Base-by-base conservation (phyloP, 2,113 vertebrate species). In the Centropus unirufus region DNA sequence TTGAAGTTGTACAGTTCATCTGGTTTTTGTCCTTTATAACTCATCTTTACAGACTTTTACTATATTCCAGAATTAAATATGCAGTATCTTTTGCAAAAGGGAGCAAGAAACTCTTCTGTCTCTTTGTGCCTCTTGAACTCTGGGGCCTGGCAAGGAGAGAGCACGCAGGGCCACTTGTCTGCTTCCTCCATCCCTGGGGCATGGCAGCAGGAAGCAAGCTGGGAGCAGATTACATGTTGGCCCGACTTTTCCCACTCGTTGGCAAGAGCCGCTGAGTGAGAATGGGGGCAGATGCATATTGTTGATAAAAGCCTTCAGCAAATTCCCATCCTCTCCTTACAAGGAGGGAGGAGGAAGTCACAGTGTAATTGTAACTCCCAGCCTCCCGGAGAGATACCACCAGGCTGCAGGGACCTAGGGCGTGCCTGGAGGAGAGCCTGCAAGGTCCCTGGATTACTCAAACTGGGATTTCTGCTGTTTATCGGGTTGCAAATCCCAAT, bases 181-280 rank as follows among this genome's bases (percentile, higher is more conserved):
- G 93, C 92, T 96, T 96, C 93, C 94, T 96, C 92, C 94, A 92
- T 97, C 87, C 90, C 95, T 93, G 85, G 93, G 94, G 93, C 91
- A 87, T 47, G 6, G 93, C 47, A 0, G 93, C 95, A 96, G 93
- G 94, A 95, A 97, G 92, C 93, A 86, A 92, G 95, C 77, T 95
- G 93, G 95, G 85, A 96, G 93, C 90, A 96, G 95, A 96, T 97
- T 95, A 95, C 18, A 22, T 68, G 1, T 54, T 89, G 92, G 93
- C 93, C 95, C 20, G 66, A 46, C 94, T 97, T 96, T 95, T 97
- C 95, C 95, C 94, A 96, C 92, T 97, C 68, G 3, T 29, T 94
- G 93, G 85, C 80, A 1, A 89, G 93, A 97, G 93, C 83, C 0
- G 44, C 85, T 13, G 83, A 94, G 68, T 29, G 83, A 93, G 85